Base-by-base conservation (phyloP, 2,888 invertebrate genomes). In the Acholoe squamosa region DNA sequence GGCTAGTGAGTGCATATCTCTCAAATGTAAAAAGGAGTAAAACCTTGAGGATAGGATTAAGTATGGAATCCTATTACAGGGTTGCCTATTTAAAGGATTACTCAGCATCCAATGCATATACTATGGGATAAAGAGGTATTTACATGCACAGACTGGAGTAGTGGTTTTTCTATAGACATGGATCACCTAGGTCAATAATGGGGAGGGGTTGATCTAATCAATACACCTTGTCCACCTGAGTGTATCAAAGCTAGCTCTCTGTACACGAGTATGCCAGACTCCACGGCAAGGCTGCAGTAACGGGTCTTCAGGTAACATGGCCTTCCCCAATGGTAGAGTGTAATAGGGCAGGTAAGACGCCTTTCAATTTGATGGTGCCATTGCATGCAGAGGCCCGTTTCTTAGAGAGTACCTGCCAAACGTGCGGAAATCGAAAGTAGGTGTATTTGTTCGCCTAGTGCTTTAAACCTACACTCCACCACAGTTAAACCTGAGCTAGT, bases 311-410 rank as follows among this genome's bases (percentile, higher is more conserved):
- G 22, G 61, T 61, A n/a, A 61, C 19, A n/a, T 19, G 61, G 61
- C 61, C 61, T 61, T 19, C 12, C 12, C 61, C 22, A n/a, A 19
- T n/a, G 61, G 61, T 3, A n/a, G 7, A 61, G 14, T n/a, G 61
- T 61, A 19, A n/a, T 19, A n/a, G n/a, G 22, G 7, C 61, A 61
- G n/a, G 28, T 25, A 28, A 71, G 28, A 71, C 71, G 25, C 28
- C 71, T 71, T 71, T 71, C 28, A 71, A 28, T 71, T 14, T 71
- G 71, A 71, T 71, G 71, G 71, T n/a, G 12, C 12, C 71, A 71
- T 71, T 28, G 71, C 71, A 71, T 71, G 71, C 31, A 5, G 5
- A 16, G 31, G 28, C 71, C 25, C 28, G 71, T 71, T 71, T 25
- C 71, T 28, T 71, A 71, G 71, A 71, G 61, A 19, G 61, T 22